Conservation (phyloP, 2,113 vertebrate genomes). For the Gallinago undulata region DNA sequence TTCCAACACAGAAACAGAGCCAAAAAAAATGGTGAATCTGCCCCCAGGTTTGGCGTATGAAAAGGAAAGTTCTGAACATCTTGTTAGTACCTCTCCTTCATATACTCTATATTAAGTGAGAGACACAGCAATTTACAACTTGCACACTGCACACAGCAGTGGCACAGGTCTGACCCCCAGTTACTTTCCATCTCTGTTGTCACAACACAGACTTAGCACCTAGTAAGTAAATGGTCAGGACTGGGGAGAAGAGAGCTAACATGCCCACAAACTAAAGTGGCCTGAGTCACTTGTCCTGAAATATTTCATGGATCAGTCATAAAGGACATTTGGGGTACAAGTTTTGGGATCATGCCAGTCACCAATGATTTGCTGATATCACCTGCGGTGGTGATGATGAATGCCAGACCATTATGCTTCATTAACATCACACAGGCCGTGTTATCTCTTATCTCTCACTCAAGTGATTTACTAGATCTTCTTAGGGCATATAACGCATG, state of each 20-base stretch:
- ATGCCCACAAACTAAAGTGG: neutral
- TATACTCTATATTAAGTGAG: neutral
- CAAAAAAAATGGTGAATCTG: neutral
- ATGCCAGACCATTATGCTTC: conserved; percentile 15
- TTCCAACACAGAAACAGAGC: neutral
- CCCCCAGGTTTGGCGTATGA: neutral
- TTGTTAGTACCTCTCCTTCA: neutral
- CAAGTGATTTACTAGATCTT: conserved; percentile 19
- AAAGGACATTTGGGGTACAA: conserved; percentile 12
- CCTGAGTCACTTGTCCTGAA: neutral
- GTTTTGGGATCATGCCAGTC: neutral
- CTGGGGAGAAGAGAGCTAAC: neutral
- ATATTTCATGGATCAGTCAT: neutral
- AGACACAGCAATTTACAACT: rapidly evolving
- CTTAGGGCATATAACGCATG: neutral
- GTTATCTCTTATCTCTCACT: neutral
- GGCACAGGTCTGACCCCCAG: neutral
- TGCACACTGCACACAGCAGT: neutral
- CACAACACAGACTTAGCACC: rapidly evolving
- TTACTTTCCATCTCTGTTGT: neutral
- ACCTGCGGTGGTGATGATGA: conserved; percentile 13
- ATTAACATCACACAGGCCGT: conserved; percentile 59
- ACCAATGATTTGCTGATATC: conserved; percentile 31
- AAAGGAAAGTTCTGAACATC: neutral
- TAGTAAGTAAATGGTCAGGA: neutral